phyloP scores from a whole-genome alignment of 2,888 invertebrate species.

The Cheilosia scutellata region DNA sequence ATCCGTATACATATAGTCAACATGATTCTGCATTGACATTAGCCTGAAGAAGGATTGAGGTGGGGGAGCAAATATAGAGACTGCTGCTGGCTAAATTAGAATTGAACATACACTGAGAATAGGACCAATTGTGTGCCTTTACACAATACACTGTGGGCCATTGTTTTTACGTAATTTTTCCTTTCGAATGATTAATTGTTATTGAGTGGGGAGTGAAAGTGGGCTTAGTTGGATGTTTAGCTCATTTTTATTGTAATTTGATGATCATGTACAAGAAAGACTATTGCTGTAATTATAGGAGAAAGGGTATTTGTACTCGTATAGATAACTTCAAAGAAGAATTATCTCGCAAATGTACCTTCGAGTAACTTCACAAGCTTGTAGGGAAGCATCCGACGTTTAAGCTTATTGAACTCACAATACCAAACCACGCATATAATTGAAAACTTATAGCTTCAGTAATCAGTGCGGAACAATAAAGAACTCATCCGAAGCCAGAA shows the following conservation, averaged over 20 bases:
- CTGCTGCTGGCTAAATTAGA: constrained; percentile 72
- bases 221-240: constrained; percentile 41
- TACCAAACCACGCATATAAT: no score
- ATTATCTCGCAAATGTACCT: no score
- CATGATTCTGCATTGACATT: constrained; percentile 66
- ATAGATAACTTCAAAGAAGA: no score
- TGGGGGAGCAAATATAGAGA: constrained; percentile 18
- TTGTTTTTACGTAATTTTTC: constrained; percentile 74
- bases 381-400: no score
- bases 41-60: constrained; percentile 56
- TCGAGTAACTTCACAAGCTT: no score
- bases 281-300: neutral
- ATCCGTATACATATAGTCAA: neutral
- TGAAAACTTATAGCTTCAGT: no score
- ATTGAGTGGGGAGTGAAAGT: constrained; percentile 67
- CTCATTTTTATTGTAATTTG: constrained; percentile 35
- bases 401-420: no score
- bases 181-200: constrained; percentile 72
- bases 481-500: no score
- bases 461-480: no score
- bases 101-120: constrained; percentile 43
- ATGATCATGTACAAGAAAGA: neutral
- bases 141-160: constrained; percentile 44
- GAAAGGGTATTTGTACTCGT: neutral
- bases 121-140: constrained; percentile 64